A percentile compares a stretch with the other conserved stretches of the same genome.
Evolutionary conservation across 2,113 vertebrate genomes (phyloP).

Genomic region (Phalacrocorax brasilianus): DNA sequence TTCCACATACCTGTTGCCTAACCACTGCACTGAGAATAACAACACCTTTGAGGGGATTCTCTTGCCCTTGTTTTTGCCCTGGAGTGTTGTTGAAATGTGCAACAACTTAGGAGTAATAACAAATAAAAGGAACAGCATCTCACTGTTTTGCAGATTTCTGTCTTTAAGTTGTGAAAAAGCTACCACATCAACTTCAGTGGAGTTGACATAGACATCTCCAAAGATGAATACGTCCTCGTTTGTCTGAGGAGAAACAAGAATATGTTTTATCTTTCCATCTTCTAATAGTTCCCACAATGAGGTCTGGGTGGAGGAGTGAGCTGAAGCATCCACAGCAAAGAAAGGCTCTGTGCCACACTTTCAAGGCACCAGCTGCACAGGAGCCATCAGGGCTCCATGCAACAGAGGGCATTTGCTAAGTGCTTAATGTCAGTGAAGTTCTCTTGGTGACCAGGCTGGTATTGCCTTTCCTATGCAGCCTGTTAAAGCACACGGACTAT

Average conservation of each 20-base stretch:
- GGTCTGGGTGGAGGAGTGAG: background rate
- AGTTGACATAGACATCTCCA: background rate
- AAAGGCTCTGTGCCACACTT: background rate
- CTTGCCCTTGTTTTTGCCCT: background rate
- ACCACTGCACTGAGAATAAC: background rate
- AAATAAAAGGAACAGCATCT: background rate
- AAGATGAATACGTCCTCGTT: background rate
- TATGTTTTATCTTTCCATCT: background rate
- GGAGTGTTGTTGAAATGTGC: background rate
- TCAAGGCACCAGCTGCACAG: conserved; percentile 49
- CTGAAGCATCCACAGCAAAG: background rate
- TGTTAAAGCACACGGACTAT: conserved; percentile 58
- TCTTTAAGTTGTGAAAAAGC: background rate
- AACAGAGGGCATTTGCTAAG: conserved; percentile 37
- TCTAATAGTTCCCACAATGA: background rate
- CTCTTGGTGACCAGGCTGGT: conserved; percentile 71
- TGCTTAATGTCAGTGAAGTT: conserved; percentile 64
- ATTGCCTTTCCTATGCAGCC: conserved; percentile 51
- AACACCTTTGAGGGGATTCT: background rate
- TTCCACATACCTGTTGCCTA: background rate
- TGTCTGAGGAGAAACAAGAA: background rate
- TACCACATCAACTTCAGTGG: background rate
- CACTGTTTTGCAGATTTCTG: background rate
- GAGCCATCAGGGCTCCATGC: background rate
- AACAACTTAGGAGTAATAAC: background rate